Conservation (phyloP, 2,113 vertebrate species). For the Chrysochloris asiatica region DNA sequence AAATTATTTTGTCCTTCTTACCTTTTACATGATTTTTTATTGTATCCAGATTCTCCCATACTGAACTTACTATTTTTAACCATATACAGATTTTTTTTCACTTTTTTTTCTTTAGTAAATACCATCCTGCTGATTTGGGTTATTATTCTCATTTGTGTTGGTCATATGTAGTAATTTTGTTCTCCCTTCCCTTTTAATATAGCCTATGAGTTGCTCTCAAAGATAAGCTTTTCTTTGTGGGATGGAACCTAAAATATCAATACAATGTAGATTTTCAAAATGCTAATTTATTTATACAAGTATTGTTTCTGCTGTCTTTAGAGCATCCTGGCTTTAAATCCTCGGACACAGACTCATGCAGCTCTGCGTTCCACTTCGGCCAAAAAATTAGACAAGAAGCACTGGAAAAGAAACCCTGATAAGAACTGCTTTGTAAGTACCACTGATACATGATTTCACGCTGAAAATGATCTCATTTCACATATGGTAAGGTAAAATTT, state of each 20-base stretch:
- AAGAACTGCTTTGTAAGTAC: slow-evolving; percentile 90
- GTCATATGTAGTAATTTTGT: neutral
- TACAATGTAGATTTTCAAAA: neutral
- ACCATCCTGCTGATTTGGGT: neutral
- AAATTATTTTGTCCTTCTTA: neutral
- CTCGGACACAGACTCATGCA: slow-evolving; percentile 86
- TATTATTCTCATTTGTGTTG: neutral
- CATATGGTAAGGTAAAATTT: neutral
- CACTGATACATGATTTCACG: neutral
- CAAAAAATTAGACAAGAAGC: slow-evolving; percentile 92
- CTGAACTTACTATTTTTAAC: neutral
- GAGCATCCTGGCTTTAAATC: slow-evolving; percentile 92
- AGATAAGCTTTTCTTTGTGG: neutral
- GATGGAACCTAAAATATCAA: neutral
- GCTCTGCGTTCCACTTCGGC: slow-evolving; percentile 88
- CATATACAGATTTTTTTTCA: neutral
- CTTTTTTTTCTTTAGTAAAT: neutral
- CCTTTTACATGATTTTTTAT: neutral
- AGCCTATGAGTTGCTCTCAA: neutral
- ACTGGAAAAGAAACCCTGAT: slow-evolving; percentile 93
- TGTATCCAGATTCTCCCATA: neutral
- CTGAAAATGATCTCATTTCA: slow-evolving; percentile 1
- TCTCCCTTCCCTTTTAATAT: neutral
- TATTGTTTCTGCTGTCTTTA: slow-evolving; percentile 72
- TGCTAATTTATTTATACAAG: neutral